Percentiles rank a stretch among this genome's conserved stretches.
Evolutionary conservation across 1,140 invertebrate genomes (phyloP).

Genomic region (Mya arenaria): DNA sequence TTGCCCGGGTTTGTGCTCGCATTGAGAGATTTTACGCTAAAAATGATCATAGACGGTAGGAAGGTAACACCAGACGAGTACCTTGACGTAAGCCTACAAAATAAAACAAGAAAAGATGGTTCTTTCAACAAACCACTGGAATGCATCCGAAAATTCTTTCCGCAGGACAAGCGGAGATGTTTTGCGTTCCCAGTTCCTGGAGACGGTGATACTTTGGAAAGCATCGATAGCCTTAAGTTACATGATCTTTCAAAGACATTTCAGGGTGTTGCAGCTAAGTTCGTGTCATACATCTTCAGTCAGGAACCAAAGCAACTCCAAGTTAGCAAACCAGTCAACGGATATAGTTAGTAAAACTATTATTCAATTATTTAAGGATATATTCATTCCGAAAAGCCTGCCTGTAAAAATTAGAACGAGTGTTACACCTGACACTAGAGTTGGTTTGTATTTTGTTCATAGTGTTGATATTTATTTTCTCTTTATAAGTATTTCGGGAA

Average conservation of each 20-base stretch:
- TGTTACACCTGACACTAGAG: too few relatives aligned
- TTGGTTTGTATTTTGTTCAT: too few relatives aligned
- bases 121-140: neutral
- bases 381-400: too few relatives aligned
- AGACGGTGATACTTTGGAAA: neutral
- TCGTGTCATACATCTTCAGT: neutral
- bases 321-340: slow-evolving; percentile 5
- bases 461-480: too few relatives aligned
- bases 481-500: too few relatives aligned
- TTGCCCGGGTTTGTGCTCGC: neutral
- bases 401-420: too few relatives aligned
- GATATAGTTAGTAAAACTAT: neutral
- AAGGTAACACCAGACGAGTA: neutral
- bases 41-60: neutral
- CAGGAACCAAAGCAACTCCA: neutral
- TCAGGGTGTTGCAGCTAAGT: neutral
- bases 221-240: neutral
- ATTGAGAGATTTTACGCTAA: slow-evolving; percentile 8
- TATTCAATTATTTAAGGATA: too few relatives aligned
- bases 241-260: neutral
- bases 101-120: neutral
- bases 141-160: neutral
- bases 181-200: too few relatives aligned
- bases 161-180: neutral
- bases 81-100: neutral